These are phyloP conservation scores for Circaetus gallicus DNA, from an alignment of 2,113 vertebrate genomes.

Conservation along the genomic window DNA sequence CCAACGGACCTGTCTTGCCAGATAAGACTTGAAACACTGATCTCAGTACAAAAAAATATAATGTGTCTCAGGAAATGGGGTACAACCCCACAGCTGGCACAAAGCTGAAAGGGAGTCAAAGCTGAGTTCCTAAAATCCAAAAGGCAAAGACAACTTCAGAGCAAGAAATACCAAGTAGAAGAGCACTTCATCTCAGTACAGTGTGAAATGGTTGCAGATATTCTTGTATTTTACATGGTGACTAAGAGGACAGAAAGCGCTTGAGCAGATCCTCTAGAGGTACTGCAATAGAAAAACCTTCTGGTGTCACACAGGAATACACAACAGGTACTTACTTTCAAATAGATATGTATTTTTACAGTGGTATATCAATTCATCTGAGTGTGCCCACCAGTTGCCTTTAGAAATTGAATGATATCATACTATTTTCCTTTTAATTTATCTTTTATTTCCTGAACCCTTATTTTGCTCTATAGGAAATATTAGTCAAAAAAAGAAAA, in stretches of 20 bases:
- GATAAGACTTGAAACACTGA: background rate
- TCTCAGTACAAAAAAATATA: background rate
- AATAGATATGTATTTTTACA: background rate
- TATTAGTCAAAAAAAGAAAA: background rate
- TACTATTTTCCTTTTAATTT: background rate
- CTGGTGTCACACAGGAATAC: background rate
- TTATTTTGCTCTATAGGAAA: background rate
- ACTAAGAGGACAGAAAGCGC: background rate
- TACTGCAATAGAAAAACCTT: background rate
- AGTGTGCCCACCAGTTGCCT: background rate
- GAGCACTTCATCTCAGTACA: background rate
- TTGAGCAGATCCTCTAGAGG: background rate
- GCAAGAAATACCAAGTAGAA: background rate
- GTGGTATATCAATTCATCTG: background rate
- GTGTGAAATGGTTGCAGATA: background rate
- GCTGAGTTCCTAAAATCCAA: background rate
- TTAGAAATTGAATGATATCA: background rate
- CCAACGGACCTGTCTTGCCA: background rate
- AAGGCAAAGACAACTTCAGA: background rate
- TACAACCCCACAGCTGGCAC: background rate
- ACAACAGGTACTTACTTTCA: background rate
- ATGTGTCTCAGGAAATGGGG: background rate
- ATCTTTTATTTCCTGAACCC: background rate
- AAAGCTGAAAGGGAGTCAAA: background rate
- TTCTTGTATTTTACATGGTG: background rate